Conservation (phyloP, 2,113 vertebrate genomes). For the Centrocercus urophasianus region DNA sequence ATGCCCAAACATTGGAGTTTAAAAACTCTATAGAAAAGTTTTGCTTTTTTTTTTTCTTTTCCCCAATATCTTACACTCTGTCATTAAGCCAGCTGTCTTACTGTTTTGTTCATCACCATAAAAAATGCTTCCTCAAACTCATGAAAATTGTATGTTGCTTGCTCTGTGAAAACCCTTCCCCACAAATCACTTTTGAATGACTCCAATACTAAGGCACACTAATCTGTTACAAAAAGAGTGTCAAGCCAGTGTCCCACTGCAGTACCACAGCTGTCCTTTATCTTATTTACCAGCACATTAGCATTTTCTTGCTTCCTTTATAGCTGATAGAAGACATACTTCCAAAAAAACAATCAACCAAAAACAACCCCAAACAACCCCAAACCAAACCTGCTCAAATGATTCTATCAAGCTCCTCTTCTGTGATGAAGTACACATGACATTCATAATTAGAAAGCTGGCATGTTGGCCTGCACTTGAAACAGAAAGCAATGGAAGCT, state of each 20-base stretch:
- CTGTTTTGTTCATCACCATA: neutral
- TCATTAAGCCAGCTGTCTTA: neutral
- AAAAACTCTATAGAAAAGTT: neutral
- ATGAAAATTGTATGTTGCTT: neutral
- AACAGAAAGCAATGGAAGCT: conserved; percentile 5
- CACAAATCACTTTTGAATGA: neutral
- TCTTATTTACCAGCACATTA: neutral
- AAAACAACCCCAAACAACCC: no score
- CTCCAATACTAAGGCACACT: neutral
- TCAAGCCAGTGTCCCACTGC: neutral
- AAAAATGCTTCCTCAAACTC: neutral
- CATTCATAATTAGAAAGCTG: neutral
- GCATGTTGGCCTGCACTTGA: neutral
- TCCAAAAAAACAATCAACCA: neutral
- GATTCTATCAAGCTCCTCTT: neutral
- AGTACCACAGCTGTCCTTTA: neutral
- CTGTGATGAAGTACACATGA: neutral
- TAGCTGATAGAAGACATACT: neutral
- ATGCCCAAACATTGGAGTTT: neutral
- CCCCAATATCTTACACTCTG: neutral
- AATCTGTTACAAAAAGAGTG: neutral
- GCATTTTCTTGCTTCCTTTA: neutral
- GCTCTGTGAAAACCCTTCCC: neutral
- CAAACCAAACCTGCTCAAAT: neutral
- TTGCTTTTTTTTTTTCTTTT: neutral